Evolutionary conservation across 2,888 invertebrate genomes (phyloP).

Genomic region (Chloromyia formosa): DNA sequence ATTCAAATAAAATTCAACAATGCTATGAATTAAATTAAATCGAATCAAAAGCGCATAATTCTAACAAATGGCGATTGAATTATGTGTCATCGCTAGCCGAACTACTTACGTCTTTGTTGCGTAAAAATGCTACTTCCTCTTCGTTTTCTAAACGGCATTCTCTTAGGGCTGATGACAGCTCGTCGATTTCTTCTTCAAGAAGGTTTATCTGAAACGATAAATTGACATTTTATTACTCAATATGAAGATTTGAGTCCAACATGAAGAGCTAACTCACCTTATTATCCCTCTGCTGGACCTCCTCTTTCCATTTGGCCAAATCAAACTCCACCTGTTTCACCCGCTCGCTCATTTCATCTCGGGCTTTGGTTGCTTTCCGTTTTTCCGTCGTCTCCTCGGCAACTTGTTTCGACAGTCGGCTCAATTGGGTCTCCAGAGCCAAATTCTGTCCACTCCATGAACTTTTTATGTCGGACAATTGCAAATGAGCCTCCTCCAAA

Average conservation of each 20-base stretch:
- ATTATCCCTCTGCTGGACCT: conserved; percentile 60
- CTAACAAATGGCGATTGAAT: not conserved
- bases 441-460: conserved; percentile 93
- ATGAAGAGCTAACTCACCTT: conserved; percentile 55
- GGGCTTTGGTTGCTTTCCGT: conserved; percentile 75
- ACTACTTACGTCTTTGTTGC: conserved; percentile 69
- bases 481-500: conserved; percentile 85
- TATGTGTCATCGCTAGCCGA: conserved; percentile 12
- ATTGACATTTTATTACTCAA: too few relatives aligned
- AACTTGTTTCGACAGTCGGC: conserved; percentile 81
- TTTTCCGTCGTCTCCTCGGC: conserved; percentile 86
- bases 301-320: conserved; percentile 57
- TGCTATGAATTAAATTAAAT: not conserved
- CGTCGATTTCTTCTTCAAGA: conserved; percentile 77
- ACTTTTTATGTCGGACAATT: conserved; percentile 87
- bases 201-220: conserved; percentile 65
- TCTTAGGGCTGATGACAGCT: conserved; percentile 73
- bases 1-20: too few relatives aligned
- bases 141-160: conserved; percentile 66
- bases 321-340: conserved; percentile 64
- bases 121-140: conserved; percentile 67
- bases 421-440: conserved; percentile 88
- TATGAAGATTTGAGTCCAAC: too few relatives aligned
- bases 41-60: not conserved
- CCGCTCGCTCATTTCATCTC: conserved; percentile 72